Conservation (phyloP, 64 coral and sea anemone species). For the Montipora cactus region DNA sequence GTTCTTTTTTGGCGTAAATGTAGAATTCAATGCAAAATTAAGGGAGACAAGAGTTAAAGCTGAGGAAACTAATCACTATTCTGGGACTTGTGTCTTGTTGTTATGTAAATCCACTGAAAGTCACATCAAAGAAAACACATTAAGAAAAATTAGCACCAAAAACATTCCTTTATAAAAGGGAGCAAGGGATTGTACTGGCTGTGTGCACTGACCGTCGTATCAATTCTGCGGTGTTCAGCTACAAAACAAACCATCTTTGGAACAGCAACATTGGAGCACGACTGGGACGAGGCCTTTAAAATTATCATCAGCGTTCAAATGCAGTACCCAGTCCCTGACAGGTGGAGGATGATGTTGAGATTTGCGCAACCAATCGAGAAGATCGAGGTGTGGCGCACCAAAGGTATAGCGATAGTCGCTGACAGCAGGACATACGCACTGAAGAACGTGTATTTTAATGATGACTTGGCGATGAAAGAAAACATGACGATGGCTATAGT, state of each 20-base stretch:
- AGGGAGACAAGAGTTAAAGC: too few species aligned
- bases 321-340: neutral
- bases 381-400: conserved; percentile 12
- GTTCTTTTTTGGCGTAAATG: too few species aligned
- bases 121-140: too few species aligned
- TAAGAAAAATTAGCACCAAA: too few species aligned
- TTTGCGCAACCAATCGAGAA: conserved; percentile 17
- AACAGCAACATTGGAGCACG: conserved; percentile 2
- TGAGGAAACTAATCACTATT: too few species aligned
- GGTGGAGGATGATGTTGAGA: conserved; percentile 11
- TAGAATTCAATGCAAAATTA: too few species aligned
- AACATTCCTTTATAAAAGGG: too few species aligned
- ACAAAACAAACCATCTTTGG: neutral
- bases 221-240: neutral
- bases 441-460: conserved; percentile 1
- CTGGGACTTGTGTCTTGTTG: too few species aligned
- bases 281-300: conserved; percentile 43
- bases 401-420: neutral
- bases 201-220: neutral
- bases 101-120: too few species aligned
- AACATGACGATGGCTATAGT: conserved; percentile 2
- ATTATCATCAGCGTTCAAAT: conserved; percentile 4
- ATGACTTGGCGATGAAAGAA: neutral
- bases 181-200: neutral
- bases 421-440: conserved; percentile 3